Conservation (phyloP, 2,113 vertebrate species). For the Sakesphorus luctuosus region DNA sequence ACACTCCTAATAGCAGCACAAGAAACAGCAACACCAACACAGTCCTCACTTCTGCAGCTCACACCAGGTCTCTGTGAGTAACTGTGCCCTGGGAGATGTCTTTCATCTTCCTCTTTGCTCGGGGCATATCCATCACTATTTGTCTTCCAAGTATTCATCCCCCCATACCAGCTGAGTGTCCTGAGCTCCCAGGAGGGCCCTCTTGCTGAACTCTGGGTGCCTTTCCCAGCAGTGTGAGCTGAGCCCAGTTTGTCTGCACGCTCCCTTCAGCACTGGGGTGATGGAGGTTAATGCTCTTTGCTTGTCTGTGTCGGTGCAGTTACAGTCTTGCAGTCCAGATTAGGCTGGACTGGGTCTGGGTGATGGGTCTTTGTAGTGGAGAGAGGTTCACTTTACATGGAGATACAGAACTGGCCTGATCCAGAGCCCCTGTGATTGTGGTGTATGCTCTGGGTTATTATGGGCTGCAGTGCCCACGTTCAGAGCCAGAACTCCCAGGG, state of each 20-base stretch:
- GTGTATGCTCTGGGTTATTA: not conserved
- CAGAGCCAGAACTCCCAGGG: not conserved
- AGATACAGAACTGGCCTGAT: not conserved
- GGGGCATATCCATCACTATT: not conserved
- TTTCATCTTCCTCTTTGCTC: not conserved
- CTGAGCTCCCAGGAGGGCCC: not conserved
- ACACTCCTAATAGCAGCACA: not conserved
- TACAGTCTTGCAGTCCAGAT: not conserved
- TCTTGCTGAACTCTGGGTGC: not conserved
- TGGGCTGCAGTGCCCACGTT: not conserved
- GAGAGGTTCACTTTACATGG: fast-evolving
- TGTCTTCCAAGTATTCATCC: not conserved
- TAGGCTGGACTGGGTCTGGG: not conserved
- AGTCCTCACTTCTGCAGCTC: not conserved
- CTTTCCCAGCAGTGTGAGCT: not conserved
- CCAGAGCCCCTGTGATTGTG: fast-evolving
- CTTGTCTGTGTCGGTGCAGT: not conserved
- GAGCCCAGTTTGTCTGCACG: not conserved
- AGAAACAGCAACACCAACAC: fast-evolving
- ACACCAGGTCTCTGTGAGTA: fast-evolving
- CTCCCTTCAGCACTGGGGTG: not conserved
- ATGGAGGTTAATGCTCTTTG: not conserved
- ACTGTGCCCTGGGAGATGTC: not conserved
- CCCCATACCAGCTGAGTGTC: fast-evolving
- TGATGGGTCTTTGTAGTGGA: not conserved